These are phyloP conservation scores for Clarias platycephalus DNA, from an alignment of 2,797 vertebrate genomes.

Conservation along the genomic window DNA sequence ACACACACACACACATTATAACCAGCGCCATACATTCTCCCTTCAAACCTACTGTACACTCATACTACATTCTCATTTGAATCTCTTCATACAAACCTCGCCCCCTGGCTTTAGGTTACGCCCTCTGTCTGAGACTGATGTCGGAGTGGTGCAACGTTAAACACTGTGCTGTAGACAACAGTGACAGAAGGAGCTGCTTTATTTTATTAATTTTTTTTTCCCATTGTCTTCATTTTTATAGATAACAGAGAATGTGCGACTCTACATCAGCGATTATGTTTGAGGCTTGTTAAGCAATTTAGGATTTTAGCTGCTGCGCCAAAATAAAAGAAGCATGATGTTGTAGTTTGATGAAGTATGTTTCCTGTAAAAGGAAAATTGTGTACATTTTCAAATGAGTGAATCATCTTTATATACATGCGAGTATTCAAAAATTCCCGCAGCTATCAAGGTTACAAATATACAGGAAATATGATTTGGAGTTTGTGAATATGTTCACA, in stretches of 20 bases:
- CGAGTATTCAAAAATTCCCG: too few relatives aligned
- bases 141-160: not conserved
- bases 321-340: not conserved
- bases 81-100: not conserved
- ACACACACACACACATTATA: not conserved
- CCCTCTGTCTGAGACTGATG: not conserved
- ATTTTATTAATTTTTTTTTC: not conserved
- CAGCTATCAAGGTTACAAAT: not conserved
- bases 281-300: conserved; percentile 67
- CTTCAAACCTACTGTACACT: not conserved
- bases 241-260: too few relatives aligned
- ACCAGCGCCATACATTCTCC: not conserved
- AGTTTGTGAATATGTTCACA: not conserved
- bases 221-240: not conserved
- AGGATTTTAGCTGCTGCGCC: too few relatives aligned
- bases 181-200: not conserved
- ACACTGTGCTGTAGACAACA: not conserved
- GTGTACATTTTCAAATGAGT: not conserved
- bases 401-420: not conserved
- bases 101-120: not conserved
- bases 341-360: not conserved
- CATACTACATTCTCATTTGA: not conserved
- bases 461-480: not conserved
- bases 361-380: not conserved
- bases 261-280: not conserved